Base-by-base conservation (phyloP, 2,797 vertebrate species). In the Lepidocolaptes lacrymiger region DNA sequence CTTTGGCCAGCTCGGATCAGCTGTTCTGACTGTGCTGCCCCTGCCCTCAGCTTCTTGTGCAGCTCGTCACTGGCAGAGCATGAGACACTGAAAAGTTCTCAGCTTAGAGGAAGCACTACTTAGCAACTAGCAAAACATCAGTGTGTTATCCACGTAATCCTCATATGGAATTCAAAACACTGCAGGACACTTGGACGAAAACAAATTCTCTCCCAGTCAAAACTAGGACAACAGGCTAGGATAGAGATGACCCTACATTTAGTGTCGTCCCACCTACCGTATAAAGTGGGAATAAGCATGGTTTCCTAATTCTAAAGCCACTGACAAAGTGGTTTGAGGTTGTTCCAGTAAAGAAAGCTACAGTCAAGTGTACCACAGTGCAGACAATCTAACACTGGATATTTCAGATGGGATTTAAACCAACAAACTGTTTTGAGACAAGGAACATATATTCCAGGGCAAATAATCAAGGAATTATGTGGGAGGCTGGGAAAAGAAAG, bases 271-370 rank as follows among this genome's bases (percentile, higher is more conserved):
- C 24, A 68, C 30, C 44, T 37, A 55, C 22, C 7, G 26, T 13
- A 14, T 20, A 66, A 87, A 62, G 30, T 2, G 2, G 7, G 26
- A 59, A 28, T 62, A 80, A 77, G 6, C 22, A 48, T 22, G 37
- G 11, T 72, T 87, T 66, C 36, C 63, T 76, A 58, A 52, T 67
- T 80, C n/a, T 48, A 76, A 22, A 76, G 37, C 14, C 63, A 59
- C 9, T 73, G n/a, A 74, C 22, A 73, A 79, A 89, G 69, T 12
- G 26, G 8, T 13, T 34, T 74, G 44, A 68, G 32, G 32, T 39
- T 83, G 36, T 37, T 80, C 23, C 41, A 74, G 22, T 49, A 30
- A 85, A 92, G 46, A 86, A 85, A 92, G 22, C 22, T 79, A 51
- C 3, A 72, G 23, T 7, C 14, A 73, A 30, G 15, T 27, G 36